Evolutionary conservation across 2,888 invertebrate species (phyloP), one percentile per base, ranked within the genome.

Genomic region (Sinopyrophorus schimmeli): DNA sequence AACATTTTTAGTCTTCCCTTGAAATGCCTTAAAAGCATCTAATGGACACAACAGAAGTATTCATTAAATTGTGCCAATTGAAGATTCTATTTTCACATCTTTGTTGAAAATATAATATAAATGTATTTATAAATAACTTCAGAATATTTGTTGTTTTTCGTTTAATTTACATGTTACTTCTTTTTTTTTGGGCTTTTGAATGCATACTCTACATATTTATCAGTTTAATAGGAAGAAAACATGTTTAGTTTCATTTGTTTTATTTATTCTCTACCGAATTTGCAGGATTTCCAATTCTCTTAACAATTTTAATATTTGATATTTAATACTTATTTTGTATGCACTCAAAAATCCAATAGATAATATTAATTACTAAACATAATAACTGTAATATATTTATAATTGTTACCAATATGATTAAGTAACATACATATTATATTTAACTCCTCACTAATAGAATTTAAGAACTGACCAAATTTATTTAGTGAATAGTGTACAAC

Each of bases 401-500:
- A 50, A 48, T 59, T 57, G 60, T 60, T 60, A 60, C 58, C 60
- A 59, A 51, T 53, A 49, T 42, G n/a, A n/a, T n/a, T n/a, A n/a
- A n/a, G n/a, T n/a, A n/a, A n/a, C 50, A 53, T 44, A 42, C 21
- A 20, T 37, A 40, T 32, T 35, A n/a, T 39, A 47, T 51, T 53
- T 52, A 53, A 53, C 48, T 51, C 42, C 31, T 57, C 55, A 48
- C 49, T 57, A 54, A 54, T 57, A 34, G 46, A 40, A 44, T 53
- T 53, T 53, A 57, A 52, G 55, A 54, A 57, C 52, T 48, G 59
- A 59, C 57, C 57, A 57, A 57, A 52, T 52, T 57, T 44, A 53
- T 47, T 43, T 55, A 49, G 28, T 40, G 38, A 24, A 46, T 21
- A 17, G n/a, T n/a, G n/a, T n/a, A n/a, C n/a, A n/a, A n/a, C n/a